Evolutionary conservation across 2,113 vertebrate species (phyloP).

Genomic region (Rattus rattus): DNA sequence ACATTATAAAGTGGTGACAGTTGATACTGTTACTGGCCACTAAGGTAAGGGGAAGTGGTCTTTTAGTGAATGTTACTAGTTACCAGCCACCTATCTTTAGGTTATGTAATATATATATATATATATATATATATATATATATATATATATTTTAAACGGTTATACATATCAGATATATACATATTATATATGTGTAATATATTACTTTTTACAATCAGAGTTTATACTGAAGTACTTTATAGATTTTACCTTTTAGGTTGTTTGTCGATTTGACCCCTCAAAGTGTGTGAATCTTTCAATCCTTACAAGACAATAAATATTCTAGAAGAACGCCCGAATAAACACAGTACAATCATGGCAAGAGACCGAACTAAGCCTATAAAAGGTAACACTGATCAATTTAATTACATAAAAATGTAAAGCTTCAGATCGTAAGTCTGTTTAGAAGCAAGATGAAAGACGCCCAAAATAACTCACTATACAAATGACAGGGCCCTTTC

Average conservation of each 20-base stretch:
- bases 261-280: neutral
- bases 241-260: neutral
- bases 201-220: conserved; percentile 1
- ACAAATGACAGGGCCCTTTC: neutral
- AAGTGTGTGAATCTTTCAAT: neutral
- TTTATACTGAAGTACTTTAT: neutral
- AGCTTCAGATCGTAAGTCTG: neutral
- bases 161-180: neutral
- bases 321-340: conserved; percentile 30
- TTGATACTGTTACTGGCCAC: neutral
- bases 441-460: neutral
- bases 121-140: no score
- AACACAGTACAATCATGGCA: neutral
- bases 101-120: no score
- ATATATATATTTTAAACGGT: no score
- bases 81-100: neutral
- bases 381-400: neutral
- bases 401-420: neutral
- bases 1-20: neutral
- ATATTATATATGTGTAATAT: neutral
- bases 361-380: conserved; percentile 39
- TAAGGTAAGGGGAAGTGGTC: neutral
- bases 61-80: neutral
- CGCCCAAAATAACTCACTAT: neutral
- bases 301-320: neutral